These are phyloP conservation scores for Galerucella nymphaeae DNA, from an alignment of 2,888 invertebrate species.

Conservation along the genomic window DNA sequence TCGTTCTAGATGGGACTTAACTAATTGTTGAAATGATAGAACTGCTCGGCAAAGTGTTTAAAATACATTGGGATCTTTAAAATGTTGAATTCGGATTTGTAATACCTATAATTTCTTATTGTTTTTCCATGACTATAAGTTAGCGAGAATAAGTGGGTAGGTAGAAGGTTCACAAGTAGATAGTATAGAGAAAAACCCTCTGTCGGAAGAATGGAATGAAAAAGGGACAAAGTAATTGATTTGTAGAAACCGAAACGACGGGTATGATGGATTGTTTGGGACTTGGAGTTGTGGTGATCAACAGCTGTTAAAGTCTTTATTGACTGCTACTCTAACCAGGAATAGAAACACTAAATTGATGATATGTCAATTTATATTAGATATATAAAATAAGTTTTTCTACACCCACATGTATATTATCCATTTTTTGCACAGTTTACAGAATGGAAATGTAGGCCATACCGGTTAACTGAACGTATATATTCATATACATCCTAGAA, in stretches of 20 bases:
- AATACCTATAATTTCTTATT: too few relatives aligned
- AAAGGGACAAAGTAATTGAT: conserved; percentile 35
- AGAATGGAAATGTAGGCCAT: too few relatives aligned
- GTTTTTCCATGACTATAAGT: not conserved
- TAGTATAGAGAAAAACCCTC: not conserved
- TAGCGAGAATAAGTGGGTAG: not conserved
- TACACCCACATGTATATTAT: too few relatives aligned
- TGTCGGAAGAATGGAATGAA: conserved; percentile 13
- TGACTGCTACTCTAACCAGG: not conserved
- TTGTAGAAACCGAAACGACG: conserved; percentile 23
- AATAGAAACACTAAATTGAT: not conserved
- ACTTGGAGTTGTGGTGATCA: conserved; percentile 9
- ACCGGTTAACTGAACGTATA: too few relatives aligned
- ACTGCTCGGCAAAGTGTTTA: too few relatives aligned
- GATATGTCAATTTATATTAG: not conserved
- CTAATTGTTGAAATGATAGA: too few relatives aligned
- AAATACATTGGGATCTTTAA: too few relatives aligned
- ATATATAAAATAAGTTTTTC: too few relatives aligned
- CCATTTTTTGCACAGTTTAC: too few relatives aligned
- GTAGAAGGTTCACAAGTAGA: not conserved
- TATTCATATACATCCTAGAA: too few relatives aligned
- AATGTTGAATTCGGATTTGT: too few relatives aligned
- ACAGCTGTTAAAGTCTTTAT: conserved; percentile 18
- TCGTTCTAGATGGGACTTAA: too few relatives aligned
- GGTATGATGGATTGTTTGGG: conserved; percentile 22